Conservation (phyloP, 2,888 invertebrate genomes). For the Agelastica alni region DNA sequence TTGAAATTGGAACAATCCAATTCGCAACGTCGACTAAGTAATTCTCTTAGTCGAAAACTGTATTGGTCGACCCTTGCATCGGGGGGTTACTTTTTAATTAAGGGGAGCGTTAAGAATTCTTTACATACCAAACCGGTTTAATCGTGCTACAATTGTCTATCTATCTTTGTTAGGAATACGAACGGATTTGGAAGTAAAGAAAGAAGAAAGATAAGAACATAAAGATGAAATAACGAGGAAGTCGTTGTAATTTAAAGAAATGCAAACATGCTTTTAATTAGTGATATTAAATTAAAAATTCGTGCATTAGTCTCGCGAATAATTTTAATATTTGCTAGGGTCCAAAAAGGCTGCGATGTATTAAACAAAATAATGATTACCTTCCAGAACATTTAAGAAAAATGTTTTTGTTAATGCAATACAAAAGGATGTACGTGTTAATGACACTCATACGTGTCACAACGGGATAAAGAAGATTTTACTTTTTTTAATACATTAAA, state of each 20-base stretch:
- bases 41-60: slow-evolving; percentile 22
- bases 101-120: slow-evolving; percentile 58
- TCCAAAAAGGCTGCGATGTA: too few relatives aligned
- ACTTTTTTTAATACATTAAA: too few relatives aligned
- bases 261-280: slow-evolving; percentile 56
- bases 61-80: slow-evolving; percentile 43
- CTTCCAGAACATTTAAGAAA: too few relatives aligned
- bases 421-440: too few relatives aligned
- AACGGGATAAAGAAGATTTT: too few relatives aligned
- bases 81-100: slow-evolving; percentile 57
- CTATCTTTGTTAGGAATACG: slow-evolving; percentile 37
- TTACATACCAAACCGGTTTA: slow-evolving; percentile 53
- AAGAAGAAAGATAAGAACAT: slow-evolving; percentile 33
- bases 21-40: slow-evolving; percentile 11
- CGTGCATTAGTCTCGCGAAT: slow-evolving; percentile 33
- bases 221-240: slow-evolving; percentile 44
- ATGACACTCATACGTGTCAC: too few relatives aligned
- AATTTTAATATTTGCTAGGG: too few relatives aligned
- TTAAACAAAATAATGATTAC: too few relatives aligned
- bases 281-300: slow-evolving; percentile 56
- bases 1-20: slow-evolving; percentile 45
- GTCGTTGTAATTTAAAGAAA: slow-evolving; percentile 45
- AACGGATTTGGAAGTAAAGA: slow-evolving; percentile 8
- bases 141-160: slow-evolving; percentile 52
- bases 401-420: too few relatives aligned